Evolutionary conservation across 2,888 invertebrate species (phyloP).

Genomic region (Idaea dimidiata): DNA sequence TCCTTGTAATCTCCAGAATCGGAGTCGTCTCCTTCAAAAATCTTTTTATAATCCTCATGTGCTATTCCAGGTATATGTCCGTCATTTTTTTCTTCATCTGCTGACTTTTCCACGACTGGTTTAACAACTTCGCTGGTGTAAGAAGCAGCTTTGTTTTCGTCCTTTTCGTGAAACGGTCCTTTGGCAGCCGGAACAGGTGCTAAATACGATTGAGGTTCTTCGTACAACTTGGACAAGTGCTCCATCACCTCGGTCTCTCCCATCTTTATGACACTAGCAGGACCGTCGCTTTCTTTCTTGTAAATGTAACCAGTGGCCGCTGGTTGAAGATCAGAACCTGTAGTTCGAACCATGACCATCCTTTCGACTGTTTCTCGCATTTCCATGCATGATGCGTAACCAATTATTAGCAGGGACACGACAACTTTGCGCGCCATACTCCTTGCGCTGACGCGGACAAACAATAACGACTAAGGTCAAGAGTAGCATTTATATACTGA

Average conservation of each 20-base stretch:
- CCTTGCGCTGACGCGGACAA: constrained; percentile 45
- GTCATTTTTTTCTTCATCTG: constrained; percentile 37
- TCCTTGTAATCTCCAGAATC: constrained; percentile 55
- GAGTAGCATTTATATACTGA: constrained; percentile 69
- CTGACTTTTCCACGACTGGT: constrained; percentile 62
- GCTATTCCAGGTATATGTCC: constrained; percentile 54
- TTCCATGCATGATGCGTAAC: constrained; percentile 59
- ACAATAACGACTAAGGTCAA: constrained; percentile 69
- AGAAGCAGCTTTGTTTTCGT: constrained; percentile 52
- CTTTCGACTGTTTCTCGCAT: constrained; percentile 74
- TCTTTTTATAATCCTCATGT: constrained; percentile 58
- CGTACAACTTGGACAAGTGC: constrained; percentile 62
- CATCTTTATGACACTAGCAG: constrained; percentile 71
- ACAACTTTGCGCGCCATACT: constrained; percentile 60
- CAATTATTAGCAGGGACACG: constrained; percentile 46
- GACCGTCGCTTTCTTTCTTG: constrained; percentile 71
- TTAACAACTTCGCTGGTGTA: constrained; percentile 49
- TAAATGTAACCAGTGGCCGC: constrained; percentile 82
- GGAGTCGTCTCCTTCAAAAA: constrained; percentile 52
- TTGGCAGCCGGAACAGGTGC: constrained; percentile 50
- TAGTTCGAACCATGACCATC: constrained; percentile 79
- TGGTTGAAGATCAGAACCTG: constrained; percentile 80
- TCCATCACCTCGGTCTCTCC: constrained; percentile 69
- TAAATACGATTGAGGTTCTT: constrained; percentile 57
- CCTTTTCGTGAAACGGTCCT: constrained; percentile 51